These are phyloP conservation scores for Lagorchestes hirsutus DNA, from an alignment of 2,797 vertebrate species.

Conservation along the genomic window DNA sequence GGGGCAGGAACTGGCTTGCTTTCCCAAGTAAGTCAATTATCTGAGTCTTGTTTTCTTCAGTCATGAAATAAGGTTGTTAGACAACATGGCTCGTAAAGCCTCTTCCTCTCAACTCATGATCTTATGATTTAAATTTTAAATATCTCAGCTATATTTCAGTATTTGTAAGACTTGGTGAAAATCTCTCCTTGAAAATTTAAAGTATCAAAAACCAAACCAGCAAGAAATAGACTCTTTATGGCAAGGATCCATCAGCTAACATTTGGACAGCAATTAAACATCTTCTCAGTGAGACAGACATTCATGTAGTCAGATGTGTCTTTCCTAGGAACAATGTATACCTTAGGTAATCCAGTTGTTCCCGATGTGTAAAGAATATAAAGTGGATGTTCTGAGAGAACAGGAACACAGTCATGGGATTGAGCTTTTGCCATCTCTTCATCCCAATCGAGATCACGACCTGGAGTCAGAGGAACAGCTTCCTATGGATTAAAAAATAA, in stretches of 20 bases:
- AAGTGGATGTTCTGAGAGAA: constrained; percentile 93
- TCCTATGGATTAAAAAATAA: constrained; percentile 85
- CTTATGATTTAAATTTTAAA: not conserved
- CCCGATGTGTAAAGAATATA: constrained; percentile 98
- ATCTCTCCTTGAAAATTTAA: constrained; percentile 13
- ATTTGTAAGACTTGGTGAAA: not conserved
- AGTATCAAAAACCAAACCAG: not conserved
- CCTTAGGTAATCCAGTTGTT: constrained; percentile 97
- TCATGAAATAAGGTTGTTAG: not conserved
- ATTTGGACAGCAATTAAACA: constrained; percentile 61
- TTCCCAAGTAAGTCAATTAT: not conserved
- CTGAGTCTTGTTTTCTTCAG: not conserved
- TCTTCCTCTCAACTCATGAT: not conserved
- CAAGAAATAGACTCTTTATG: not conserved
- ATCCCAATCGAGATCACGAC: constrained; percentile 93
- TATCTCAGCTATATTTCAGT: constrained; percentile 16
- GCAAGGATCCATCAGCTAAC: not conserved
- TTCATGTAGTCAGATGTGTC: not conserved
- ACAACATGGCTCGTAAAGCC: not conserved
- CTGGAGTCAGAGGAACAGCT: constrained; percentile 84
- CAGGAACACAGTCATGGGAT: constrained; percentile 90
- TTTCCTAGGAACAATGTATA: constrained; percentile 75
- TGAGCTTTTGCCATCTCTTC: constrained; percentile 92
- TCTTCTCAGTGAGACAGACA: constrained; percentile 61
- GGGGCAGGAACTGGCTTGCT: not conserved